phyloP scores from a whole-genome alignment of 2,888 invertebrate genomes.

The Eristalis intricaria region DNA sequence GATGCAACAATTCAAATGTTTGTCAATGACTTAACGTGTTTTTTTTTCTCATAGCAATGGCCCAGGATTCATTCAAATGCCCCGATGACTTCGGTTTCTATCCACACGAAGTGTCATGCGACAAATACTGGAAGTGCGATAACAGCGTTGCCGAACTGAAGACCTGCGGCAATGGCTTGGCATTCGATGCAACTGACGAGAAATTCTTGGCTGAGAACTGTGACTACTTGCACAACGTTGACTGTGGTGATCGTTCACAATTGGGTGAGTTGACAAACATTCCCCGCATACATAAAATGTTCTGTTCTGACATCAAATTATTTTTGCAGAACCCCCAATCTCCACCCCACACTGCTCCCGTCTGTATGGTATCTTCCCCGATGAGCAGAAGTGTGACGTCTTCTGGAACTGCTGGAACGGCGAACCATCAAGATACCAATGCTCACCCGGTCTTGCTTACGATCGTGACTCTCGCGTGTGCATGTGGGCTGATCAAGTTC shows the following conservation, averaged over 20 bases:
- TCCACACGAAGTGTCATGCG: conserved; percentile 93
- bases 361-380: conserved; percentile 95
- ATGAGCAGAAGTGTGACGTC: conserved; percentile 92
- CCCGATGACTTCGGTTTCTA: conserved; percentile 97
- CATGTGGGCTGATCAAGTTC: conserved; percentile 98
- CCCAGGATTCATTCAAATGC: conserved; percentile 94
- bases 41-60: conserved; percentile 84
- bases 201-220: conserved; percentile 97
- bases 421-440: conserved; percentile 95
- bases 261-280: conserved; percentile 85
- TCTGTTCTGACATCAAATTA: background rate
- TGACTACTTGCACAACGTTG: conserved; percentile 96
- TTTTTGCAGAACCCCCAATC: conserved; percentile 88
- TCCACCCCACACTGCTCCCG: conserved; percentile 91
- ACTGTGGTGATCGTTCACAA: conserved; percentile 93
- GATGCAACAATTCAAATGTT: background rate
- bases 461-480: conserved; percentile 96
- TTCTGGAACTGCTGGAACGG: conserved; percentile 99
- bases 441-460: conserved; percentile 96
- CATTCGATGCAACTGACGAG: conserved; percentile 93
- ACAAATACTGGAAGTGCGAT: conserved; percentile 98
- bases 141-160: conserved; percentile 93
- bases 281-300: background rate
- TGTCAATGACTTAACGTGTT: background rate
- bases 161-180: conserved; percentile 96